These are phyloP conservation scores for Tapirus terrestris DNA, from an alignment of 2,113 vertebrate genomes.

Conservation along the genomic window DNA sequence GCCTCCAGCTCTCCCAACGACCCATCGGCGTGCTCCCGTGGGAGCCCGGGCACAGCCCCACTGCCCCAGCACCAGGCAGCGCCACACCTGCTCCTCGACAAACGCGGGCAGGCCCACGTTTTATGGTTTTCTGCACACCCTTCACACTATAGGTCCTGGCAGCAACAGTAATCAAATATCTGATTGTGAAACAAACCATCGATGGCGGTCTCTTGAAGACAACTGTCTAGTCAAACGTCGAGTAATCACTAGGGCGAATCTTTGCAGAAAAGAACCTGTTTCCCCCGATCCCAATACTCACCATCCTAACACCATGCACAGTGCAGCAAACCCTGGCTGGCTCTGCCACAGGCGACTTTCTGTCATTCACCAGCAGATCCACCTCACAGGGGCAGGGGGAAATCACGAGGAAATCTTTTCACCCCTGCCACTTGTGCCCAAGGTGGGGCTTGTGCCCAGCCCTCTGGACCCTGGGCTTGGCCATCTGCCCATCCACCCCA, in stretches of 20 bases:
- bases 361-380: too few species aligned
- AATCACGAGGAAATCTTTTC: background rate
- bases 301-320: background rate
- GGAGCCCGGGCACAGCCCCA: background rate
- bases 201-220: background rate
- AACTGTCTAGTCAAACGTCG: background rate
- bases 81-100: background rate
- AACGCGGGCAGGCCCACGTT: background rate
- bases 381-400: background rate
- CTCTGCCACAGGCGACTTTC: background rate
- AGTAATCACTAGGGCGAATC: background rate
- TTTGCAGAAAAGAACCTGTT: background rate
- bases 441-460: background rate
- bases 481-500: background rate
- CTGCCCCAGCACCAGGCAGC: background rate
- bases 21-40: fast-evolving
- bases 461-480: background rate
- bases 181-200: background rate
- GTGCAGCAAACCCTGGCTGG: fast-evolving
- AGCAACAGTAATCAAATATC: background rate
- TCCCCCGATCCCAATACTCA: background rate
- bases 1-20: background rate
- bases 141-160: background rate
- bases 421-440: background rate
- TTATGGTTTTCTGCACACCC: background rate